phyloP scores from a whole-genome alignment of 92 coral and sea anemone genomes.

The Chrysogorgia sp. region DNA sequence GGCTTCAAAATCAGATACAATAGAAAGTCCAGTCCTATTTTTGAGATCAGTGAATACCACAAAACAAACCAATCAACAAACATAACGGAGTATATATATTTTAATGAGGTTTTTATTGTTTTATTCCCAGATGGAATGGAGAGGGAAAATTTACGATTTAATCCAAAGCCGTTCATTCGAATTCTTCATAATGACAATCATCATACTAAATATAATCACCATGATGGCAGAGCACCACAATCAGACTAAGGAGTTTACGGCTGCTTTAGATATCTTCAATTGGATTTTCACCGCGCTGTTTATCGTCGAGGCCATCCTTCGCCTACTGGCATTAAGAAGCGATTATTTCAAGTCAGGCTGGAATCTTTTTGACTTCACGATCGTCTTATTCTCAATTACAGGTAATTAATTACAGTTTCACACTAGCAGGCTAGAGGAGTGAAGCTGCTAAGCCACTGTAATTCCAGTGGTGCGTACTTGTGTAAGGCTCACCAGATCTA shows the following conservation, averaged over 20 bases:
- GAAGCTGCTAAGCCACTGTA: too few species aligned
- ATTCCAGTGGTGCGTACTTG: too few species aligned
- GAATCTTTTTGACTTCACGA: slow-evolving; percentile 93
- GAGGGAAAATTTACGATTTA: slow-evolving; percentile 89
- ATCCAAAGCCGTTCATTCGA: slow-evolving; percentile 90
- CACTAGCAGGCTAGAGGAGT: too few species aligned
- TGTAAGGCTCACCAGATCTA: too few species aligned
- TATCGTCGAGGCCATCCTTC: slow-evolving; percentile 83
- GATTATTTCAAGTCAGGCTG: slow-evolving; percentile 98
- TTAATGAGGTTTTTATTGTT: background rate
- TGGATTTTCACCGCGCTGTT: slow-evolving; percentile 89
- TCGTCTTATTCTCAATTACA: slow-evolving; percentile 78
- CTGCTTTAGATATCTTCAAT: slow-evolving; percentile 78
- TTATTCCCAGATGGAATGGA: slow-evolving; percentile 71
- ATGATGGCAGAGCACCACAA: slow-evolving; percentile 96
- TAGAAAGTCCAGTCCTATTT: too few species aligned
- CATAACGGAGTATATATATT: background rate
- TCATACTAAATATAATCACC: slow-evolving; percentile 84
- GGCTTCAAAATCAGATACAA: too few species aligned
- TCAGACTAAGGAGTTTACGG: slow-evolving; percentile 69
- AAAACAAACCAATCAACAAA: background rate
- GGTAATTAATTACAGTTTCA: background rate
- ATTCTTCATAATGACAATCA: slow-evolving; percentile 92
- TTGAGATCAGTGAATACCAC: too few species aligned
- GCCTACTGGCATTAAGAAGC: slow-evolving; percentile 76